Evolutionary conservation across 2,113 vertebrate genomes (phyloP).

Genomic region (Piaya cayana): DNA sequence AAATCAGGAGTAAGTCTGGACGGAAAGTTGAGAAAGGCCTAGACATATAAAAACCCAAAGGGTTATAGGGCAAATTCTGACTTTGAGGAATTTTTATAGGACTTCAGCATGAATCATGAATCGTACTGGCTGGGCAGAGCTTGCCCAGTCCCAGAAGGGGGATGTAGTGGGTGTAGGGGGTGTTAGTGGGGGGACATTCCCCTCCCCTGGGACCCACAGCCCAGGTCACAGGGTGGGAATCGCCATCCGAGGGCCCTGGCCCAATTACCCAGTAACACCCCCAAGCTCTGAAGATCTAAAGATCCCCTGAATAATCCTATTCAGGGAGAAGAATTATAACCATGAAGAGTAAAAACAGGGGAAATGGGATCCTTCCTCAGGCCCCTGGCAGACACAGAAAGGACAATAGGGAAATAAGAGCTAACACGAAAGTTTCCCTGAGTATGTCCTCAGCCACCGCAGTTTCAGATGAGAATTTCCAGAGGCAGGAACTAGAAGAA

Average conservation of each 20-base stretch:
- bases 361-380: slow-evolving; percentile 49
- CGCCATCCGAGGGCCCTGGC: neutral
- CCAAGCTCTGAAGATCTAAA: slow-evolving; percentile 33
- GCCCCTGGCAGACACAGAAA: neutral
- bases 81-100: neutral
- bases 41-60: neutral
- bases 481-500: slow-evolving; percentile 38
- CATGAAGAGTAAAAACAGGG: slow-evolving; percentile 38
- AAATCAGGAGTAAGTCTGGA: neutral
- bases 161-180: accelerated
- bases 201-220: neutral
- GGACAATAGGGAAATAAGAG: slow-evolving; percentile 43
- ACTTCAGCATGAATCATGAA: neutral
- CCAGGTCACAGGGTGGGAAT: neutral
- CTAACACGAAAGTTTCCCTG: slow-evolving; percentile 17
- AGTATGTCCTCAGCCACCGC: neutral
- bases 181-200: accelerated
- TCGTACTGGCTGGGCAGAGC: neutral
- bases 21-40: neutral
- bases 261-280: neutral
- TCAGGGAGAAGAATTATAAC: slow-evolving; percentile 37
- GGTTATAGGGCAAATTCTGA: neutral
- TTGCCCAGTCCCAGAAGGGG: neutral
- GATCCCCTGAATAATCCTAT: slow-evolving; percentile 49
- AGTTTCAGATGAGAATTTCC: slow-evolving; percentile 43